Evolutionary conservation across 2,888 invertebrate species (phyloP), one percentile per base, ranked within the genome.

Genomic region (Leptinotarsa juncta): DNA sequence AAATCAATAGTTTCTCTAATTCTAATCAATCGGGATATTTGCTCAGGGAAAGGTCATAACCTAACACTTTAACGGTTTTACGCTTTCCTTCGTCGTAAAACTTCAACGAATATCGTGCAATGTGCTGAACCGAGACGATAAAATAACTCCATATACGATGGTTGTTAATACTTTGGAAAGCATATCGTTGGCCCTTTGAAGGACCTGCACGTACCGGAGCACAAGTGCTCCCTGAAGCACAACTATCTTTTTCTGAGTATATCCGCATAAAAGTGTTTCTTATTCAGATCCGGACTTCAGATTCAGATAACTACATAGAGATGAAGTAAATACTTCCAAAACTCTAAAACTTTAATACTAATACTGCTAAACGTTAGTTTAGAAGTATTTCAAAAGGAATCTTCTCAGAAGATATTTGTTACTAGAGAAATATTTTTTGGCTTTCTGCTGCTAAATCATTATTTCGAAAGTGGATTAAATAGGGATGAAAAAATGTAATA

Each of bases 211-310:
- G 74, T 74, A 65, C 74, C 74, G 74, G 71, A 65, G 66, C 70
- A 74, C 74, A 74, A 74, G 71, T 67, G 71, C 67, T 71, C 74
- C 67, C 74, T 20, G n/a, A 71, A 62, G 74, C 65, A 62, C 67
- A 49, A 71, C 74, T 71, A 70, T 74, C 66, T 74, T n/a, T 12
- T 42, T 55, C 69, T 65, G 67, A 51, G 62, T 51, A 74, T 74
- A 71, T 74, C 74, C 74, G 62, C 71, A 71, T 71, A 67, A 74
- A 70, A 71, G 70, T 74, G 71, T 74, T 67, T 67, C 62, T 74
- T 67, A 48, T 7, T 32, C 32, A 32, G 62, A 32, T 15, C 26
- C 42, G 62, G 62, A 62, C n/a, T 20, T 20, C 20, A 20, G 20
- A 20, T 20, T 20, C 20, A 1, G 20, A 20, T 20, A 20, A 20